Conservation (phyloP, 2,797 vertebrate species). For the Sylvilagus floridanus region DNA sequence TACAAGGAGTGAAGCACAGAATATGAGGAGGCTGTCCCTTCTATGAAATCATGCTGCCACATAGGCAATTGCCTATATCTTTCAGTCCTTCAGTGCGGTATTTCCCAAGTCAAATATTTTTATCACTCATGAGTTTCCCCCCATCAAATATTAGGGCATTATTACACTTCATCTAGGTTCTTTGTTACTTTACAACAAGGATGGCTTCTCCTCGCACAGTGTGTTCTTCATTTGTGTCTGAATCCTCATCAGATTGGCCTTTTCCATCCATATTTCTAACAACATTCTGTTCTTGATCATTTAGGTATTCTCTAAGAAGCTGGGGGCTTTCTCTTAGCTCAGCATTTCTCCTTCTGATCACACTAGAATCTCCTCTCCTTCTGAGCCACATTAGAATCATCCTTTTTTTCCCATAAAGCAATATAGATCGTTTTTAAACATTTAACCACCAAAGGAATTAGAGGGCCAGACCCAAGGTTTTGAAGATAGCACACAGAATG, state of each 20-base stretch:
- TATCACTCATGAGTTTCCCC: not conserved
- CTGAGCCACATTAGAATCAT: not conserved
- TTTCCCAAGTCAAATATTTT: not conserved
- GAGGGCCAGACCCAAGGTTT: slow-evolving; percentile 75
- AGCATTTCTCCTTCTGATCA: not conserved
- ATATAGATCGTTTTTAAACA: no score
- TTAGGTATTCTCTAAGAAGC: no score
- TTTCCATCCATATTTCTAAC: not conserved
- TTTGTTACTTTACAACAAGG: not conserved
- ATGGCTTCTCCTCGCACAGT: not conserved
- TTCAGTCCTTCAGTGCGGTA: not conserved
- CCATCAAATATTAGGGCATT: no score
- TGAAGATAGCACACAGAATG: slow-evolving; percentile 74
- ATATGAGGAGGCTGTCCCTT: not conserved
- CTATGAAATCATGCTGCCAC: not conserved
- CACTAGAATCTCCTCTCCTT: not conserved
- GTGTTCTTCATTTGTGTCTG: not conserved
- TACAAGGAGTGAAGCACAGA: not conserved
- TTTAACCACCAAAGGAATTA: slow-evolving; percentile 62
- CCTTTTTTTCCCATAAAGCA: no score
- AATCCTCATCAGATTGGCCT: not conserved
- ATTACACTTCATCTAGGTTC: not conserved
- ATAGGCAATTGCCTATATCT: not conserved
- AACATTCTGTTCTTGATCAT: not conserved
- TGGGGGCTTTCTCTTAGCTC: not conserved